phyloP scores from a whole-genome alignment of 1,140 invertebrate species.

The Musca domestica region DNA sequence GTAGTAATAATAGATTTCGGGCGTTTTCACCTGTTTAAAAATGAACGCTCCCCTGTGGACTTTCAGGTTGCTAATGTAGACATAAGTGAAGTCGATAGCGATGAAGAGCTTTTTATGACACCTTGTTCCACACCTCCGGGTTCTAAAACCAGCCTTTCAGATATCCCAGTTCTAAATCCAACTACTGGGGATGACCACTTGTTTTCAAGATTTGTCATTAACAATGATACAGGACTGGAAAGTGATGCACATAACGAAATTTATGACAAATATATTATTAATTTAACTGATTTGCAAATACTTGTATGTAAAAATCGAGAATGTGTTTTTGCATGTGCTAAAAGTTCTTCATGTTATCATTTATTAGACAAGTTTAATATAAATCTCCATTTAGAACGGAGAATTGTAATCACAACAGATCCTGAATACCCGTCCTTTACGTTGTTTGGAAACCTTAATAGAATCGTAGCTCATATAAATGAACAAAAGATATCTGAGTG shows the following conservation, averaged over 20 bases:
- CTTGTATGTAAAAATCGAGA: conserved; percentile 83
- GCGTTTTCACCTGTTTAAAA: conserved; percentile 72
- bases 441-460: conserved; percentile 79
- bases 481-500: conserved; percentile 79
- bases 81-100: conserved; percentile 50
- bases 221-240: conserved; percentile 59
- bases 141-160: conserved; percentile 65
- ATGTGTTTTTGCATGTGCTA: conserved; percentile 81
- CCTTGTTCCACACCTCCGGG: conserved; percentile 90
- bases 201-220: conserved; percentile 33
- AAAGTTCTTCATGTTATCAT: conserved; percentile 80
- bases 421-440: conserved; percentile 81
- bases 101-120: conserved; percentile 77
- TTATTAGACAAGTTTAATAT: conserved; percentile 90
- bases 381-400: conserved; percentile 75
- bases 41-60: conserved; percentile 27
- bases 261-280: conserved; percentile 81
- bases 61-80: conserved; percentile 16
- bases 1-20: conserved; percentile 86
- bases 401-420: conserved; percentile 79
- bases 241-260: conserved; percentile 68
- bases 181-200: conserved; percentile 1
- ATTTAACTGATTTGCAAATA: conserved; percentile 84
- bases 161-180: conserved; percentile 43
- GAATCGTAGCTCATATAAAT: conserved; percentile 85